These are phyloP conservation scores for Clanis bilineata DNA, from an alignment of 2,888 invertebrate genomes.

Conservation along the genomic window DNA sequence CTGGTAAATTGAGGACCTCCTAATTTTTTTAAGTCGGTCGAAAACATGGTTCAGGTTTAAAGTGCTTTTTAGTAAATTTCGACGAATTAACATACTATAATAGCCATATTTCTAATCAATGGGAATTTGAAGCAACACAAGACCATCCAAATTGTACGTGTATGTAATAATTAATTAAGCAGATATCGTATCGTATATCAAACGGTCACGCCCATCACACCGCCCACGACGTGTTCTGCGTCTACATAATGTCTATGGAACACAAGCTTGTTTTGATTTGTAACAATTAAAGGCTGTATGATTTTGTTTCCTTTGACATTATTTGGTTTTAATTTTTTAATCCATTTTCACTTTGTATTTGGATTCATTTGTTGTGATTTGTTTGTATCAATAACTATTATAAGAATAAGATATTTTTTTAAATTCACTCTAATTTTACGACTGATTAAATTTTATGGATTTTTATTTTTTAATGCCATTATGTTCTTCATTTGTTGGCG, in stretches of 20 bases:
- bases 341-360: background rate
- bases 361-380: too few species aligned
- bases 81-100: too few species aligned
- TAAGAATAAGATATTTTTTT: too few species aligned
- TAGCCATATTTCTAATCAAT: background rate
- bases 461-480: too few species aligned
- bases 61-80: too few species aligned
- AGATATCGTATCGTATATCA: slow-evolving; percentile 41
- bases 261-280: slow-evolving; percentile 13
- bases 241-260: slow-evolving; percentile 50
- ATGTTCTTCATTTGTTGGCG: too few species aligned
- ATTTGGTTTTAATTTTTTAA: background rate
- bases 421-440: background rate
- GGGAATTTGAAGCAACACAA: background rate
- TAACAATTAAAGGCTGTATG: slow-evolving; percentile 17
- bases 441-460: background rate
- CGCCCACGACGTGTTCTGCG: slow-evolving; percentile 70
- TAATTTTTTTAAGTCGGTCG: too few species aligned
- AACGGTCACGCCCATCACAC: slow-evolving; percentile 54
- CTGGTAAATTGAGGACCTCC: too few species aligned
- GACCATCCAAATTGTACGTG: slow-evolving; percentile 11
- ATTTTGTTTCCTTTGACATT: background rate
- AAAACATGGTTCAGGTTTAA: too few species aligned
- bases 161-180: slow-evolving; percentile 14
- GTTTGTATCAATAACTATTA: background rate